Evolutionary conservation across 2,888 invertebrate species (phyloP).

Genomic region (Phoronis australis): DNA sequence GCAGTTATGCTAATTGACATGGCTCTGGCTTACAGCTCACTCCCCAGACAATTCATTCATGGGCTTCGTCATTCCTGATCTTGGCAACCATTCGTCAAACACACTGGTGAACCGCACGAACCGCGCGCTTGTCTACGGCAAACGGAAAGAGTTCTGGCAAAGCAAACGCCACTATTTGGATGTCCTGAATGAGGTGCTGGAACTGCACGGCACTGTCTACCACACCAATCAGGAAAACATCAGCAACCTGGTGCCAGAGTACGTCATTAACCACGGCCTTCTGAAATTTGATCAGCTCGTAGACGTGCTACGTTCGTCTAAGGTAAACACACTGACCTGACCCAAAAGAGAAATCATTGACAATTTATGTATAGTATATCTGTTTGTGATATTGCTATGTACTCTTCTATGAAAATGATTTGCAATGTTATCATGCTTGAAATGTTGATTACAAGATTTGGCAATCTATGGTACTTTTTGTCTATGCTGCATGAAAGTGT

Average conservation of each 20-base stretch:
- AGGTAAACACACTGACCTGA: constrained; percentile 32
- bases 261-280: constrained; percentile 53
- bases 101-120: constrained; percentile 22
- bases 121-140: constrained; percentile 54
- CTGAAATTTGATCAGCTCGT: constrained; percentile 46
- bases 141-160: constrained; percentile 55
- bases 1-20: too few relatives aligned
- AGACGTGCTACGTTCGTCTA: constrained; percentile 39
- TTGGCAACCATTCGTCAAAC: constrained; percentile 23
- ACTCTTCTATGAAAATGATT: too few relatives aligned
- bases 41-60: constrained; percentile 56
- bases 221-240: constrained; percentile 19
- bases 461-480: too few relatives aligned
- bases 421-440: too few relatives aligned
- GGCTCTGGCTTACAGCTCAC: constrained; percentile 54
- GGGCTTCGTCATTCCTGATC: constrained; percentile 53
- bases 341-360: too few relatives aligned
- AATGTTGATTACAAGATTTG: too few relatives aligned
- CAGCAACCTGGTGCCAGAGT: constrained; percentile 42
- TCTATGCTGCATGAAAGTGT: too few relatives aligned
- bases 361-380: too few relatives aligned
- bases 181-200: constrained; percentile 30
- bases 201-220: constrained; percentile 54
- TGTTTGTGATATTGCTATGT: too few relatives aligned
- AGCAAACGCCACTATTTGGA: constrained; percentile 39